Conservation (phyloP, 2,888 invertebrate genomes). For the Phaonia tiefii region DNA sequence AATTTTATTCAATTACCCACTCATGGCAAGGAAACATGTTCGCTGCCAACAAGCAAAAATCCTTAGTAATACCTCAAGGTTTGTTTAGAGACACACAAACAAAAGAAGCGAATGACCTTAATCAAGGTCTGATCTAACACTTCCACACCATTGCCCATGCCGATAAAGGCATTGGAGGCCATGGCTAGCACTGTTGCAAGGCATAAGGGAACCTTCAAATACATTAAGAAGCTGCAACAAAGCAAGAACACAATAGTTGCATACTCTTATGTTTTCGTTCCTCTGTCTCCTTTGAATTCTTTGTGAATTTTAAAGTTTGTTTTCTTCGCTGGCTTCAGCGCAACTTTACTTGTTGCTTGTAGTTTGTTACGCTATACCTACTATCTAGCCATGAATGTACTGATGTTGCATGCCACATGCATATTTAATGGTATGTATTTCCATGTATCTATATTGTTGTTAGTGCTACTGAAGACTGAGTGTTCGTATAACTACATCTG, state of each 20-base stretch:
- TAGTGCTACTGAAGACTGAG: not conserved
- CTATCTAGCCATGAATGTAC: not conserved
- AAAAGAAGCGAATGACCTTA: conserved; percentile 77
- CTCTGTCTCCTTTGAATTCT: not conserved
- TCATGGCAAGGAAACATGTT: not conserved
- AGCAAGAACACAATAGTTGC: not conserved
- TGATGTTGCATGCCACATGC: conserved; percentile 66
- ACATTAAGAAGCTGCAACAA: not conserved
- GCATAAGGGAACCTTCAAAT: not conserved
- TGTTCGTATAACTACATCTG: conserved; percentile 1
- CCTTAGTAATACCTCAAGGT: conserved; percentile 52
- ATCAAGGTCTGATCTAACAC: conserved; percentile 76
- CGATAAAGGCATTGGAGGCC: not conserved
- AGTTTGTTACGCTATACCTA: conserved; percentile 11
- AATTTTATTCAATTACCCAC: conserved; percentile 28
- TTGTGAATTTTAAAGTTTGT: conserved; percentile 3
- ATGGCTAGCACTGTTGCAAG: not conserved
- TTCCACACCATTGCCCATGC: conserved; percentile 51
- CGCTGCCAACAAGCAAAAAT: conserved; percentile 26
- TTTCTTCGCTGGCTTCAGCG: conserved; percentile 20
- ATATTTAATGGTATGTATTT: conserved; percentile 48
- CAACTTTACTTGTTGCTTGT: conserved; percentile 47
- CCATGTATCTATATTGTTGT: not conserved
- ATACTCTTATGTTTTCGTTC: not conserved
- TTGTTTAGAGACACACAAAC: conserved; percentile 42